These are phyloP conservation scores for Oncopeltus fasciatus DNA, from an alignment of 1,140 invertebrate species.

Conservation along the genomic window DNA sequence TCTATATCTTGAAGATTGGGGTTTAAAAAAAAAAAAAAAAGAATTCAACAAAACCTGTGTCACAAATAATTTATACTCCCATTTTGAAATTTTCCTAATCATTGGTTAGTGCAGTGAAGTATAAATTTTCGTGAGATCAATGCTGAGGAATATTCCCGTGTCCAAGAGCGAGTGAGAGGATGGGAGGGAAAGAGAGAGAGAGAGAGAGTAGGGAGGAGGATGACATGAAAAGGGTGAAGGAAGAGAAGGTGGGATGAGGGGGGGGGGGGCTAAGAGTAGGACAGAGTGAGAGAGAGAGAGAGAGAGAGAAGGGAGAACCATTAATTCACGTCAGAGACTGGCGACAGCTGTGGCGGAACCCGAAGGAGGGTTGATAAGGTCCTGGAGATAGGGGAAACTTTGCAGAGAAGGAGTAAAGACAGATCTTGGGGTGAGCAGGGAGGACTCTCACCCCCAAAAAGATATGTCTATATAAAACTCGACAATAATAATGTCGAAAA, in stretches of 20 bases:
- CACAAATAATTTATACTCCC: too few species aligned
- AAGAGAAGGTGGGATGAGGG: neutral
- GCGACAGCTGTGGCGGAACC: too few species aligned
- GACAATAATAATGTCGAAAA: neutral
- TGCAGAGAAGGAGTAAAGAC: conserved; percentile 17
- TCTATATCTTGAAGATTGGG: too few species aligned
- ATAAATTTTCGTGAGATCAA: too few species aligned
- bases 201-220: neutral
- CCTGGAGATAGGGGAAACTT: conserved; percentile 18
- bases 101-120: too few species aligned
- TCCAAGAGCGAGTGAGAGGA: conserved; percentile 19
- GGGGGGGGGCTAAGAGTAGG: neutral
- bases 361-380: conserved; percentile 10
- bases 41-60: too few species aligned
- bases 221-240: neutral
- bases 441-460: neutral
- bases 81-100: too few species aligned
- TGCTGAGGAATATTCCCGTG: too few species aligned
- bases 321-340: conserved; percentile 13
- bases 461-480: neutral
- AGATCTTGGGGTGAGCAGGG: neutral
- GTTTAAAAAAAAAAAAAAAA: too few species aligned
- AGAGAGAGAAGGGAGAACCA: neutral
- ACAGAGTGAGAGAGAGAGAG: neutral
- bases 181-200: conserved; percentile 20